Conservation (phyloP, 2,888 invertebrate species). For the Ferdinandea cuprea region DNA sequence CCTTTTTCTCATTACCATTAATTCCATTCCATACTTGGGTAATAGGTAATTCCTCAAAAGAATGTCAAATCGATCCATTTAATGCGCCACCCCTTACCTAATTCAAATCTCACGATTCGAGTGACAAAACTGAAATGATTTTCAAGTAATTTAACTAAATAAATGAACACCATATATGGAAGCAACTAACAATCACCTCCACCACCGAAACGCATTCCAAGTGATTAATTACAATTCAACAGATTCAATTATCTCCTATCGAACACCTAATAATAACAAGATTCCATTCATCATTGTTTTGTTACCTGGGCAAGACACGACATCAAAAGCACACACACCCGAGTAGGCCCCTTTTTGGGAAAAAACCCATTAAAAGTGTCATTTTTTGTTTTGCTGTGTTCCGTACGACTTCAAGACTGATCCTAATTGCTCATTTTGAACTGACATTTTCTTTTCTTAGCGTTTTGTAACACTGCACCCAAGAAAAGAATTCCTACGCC, state of each 20-base stretch:
- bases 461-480: constrained; percentile 50
- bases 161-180: constrained; percentile 57
- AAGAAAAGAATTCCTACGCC: constrained; percentile 38
- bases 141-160: constrained; percentile 57
- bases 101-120: constrained; percentile 33
- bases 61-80: constrained; percentile 27
- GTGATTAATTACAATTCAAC: constrained; percentile 54
- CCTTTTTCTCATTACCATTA: constrained; percentile 12
- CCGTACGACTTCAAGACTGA: no score
- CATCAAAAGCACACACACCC: constrained; percentile 67
- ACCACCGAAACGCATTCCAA: constrained; percentile 4
- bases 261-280: constrained; percentile 66
- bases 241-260: constrained; percentile 67
- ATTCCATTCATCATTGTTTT: constrained; percentile 66
- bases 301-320: no score
- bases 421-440: constrained; percentile 67
- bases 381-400: constrained; percentile 8
- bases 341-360: constrained; percentile 51
- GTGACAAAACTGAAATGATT: constrained; percentile 50
- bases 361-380: constrained; percentile 46
- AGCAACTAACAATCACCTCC: constrained; percentile 8
- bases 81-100: constrained; percentile 34
- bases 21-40: neutral
- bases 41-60: constrained; percentile 9
- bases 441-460: constrained; percentile 40